phyloP scores from a whole-genome alignment of 2,113 vertebrate genomes.

The Macaca mulatta region DNA sequence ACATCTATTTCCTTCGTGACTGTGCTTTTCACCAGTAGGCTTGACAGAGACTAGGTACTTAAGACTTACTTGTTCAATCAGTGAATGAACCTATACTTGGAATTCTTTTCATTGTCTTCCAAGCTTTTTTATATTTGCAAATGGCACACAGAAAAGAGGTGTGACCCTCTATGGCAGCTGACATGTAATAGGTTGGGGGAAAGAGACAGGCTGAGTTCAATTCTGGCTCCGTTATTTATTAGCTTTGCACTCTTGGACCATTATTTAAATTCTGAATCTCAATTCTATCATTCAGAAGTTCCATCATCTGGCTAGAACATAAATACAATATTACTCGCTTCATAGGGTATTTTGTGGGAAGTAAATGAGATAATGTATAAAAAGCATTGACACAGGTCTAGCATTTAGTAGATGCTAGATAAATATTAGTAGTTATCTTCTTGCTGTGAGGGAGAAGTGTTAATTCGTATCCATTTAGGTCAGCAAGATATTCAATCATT shows the following conservation, averaged over 20 bases:
- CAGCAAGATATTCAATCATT: slow-evolving; percentile 29
- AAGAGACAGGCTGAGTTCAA: not conserved
- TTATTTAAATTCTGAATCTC: not conserved
- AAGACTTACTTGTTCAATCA: not conserved
- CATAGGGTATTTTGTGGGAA: not conserved
- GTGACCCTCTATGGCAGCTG: not conserved
- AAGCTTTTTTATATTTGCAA: not conserved
- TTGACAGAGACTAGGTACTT: not conserved
- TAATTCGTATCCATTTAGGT: slow-evolving; percentile 55
- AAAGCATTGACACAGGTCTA: not conserved
- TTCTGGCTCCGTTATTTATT: not conserved
- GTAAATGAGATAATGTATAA: slow-evolving; percentile 31
- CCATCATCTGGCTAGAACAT: not conserved
- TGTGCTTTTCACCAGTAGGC: not conserved
- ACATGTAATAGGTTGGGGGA: not conserved
- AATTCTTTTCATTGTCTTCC: not conserved
- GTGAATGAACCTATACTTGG: not conserved
- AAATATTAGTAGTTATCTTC: slow-evolving; percentile 44
- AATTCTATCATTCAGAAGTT: not conserved
- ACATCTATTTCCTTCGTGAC: not conserved
- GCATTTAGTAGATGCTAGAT: slow-evolving; percentile 19
- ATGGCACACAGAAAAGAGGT: not conserved
- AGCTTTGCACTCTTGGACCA: not conserved
- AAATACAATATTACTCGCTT: slow-evolving; percentile 2
- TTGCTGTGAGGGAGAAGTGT: slow-evolving; percentile 2